Conservation (phyloP, 2,113 vertebrate genomes). For the Etheostoma cragini region DNA sequence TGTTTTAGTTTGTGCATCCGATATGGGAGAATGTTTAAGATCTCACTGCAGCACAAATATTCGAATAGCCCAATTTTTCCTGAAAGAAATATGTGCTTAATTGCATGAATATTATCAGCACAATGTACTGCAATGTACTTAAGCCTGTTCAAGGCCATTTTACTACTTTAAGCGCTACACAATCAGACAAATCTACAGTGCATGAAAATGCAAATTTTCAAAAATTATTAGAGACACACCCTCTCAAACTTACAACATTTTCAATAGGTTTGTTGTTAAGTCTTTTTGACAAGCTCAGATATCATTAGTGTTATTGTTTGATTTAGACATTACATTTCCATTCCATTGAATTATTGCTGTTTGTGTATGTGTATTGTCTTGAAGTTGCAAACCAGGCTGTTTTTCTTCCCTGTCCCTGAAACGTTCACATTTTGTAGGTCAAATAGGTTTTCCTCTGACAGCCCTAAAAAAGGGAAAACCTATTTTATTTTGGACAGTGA, state of each 20-base stretch:
- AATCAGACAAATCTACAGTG: too few species aligned
- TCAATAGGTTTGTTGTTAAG: not conserved
- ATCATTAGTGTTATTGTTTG: not conserved
- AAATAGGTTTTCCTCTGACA: not conserved
- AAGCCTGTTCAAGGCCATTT: not conserved
- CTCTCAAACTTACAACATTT: not conserved
- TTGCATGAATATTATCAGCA: not conserved
- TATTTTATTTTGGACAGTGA: conserved; percentile 7
- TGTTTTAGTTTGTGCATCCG: too few species aligned
- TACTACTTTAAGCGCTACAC: not conserved
- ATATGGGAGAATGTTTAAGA: too few species aligned
- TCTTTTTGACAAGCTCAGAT: not conserved
- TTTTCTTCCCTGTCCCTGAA: not conserved
- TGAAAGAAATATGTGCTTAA: too few species aligned
- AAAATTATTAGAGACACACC: conserved; percentile 3
- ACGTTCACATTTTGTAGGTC: not conserved
- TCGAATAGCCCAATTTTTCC: too few species aligned
- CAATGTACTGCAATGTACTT: not conserved
- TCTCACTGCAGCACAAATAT: too few species aligned
- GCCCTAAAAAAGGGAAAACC: not conserved
- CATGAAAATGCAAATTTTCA: not conserved
- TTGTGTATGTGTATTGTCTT: not conserved
- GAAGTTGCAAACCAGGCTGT: not conserved
- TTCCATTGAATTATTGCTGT: not conserved
- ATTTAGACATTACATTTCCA: not conserved